Conservation (phyloP, 2,888 invertebrate genomes). For the Mythimna impura region DNA sequence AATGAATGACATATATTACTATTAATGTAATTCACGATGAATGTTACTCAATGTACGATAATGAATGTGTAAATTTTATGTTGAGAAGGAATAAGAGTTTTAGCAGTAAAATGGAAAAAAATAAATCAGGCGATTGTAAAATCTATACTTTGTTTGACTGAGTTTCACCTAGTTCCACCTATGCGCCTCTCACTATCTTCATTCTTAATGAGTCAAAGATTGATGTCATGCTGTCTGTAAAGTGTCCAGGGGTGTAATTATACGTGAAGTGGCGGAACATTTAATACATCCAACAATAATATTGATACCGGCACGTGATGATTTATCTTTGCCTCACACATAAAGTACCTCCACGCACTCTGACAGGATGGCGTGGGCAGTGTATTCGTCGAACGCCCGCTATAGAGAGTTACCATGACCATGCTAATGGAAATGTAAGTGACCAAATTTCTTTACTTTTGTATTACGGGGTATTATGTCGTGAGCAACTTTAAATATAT, state of each 20-base stretch:
- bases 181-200: background rate
- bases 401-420: constrained; percentile 43
- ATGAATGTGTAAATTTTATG: constrained; percentile 87
- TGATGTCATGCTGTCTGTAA: constrained; percentile 15
- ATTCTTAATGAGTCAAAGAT: constrained; percentile 18
- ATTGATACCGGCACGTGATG: constrained; percentile 16
- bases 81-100: constrained; percentile 80
- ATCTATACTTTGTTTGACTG: constrained; percentile 77
- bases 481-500: constrained; percentile 29
- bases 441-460: constrained; percentile 39
- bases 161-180: constrained; percentile 48
- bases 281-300: background rate
- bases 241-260: background rate
- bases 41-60: constrained; percentile 86
- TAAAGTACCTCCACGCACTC: constrained; percentile 27
- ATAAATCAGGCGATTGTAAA: constrained; percentile 88
- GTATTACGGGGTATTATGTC: constrained; percentile 18
- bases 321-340: constrained; percentile 34
- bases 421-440: constrained; percentile 55
- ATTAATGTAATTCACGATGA: constrained; percentile 79
- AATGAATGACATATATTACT: constrained; percentile 63
- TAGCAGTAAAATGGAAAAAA: constrained; percentile 82
- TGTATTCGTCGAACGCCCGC: constrained; percentile 39
- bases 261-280: background rate
- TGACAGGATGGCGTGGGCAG: constrained; percentile 63